A percentile compares a stretch with the other conserved stretches of the same genome.
These are phyloP conservation scores for Caenorhabditis sp. DNA, from an alignment of 2,888 invertebrate species.

Conservation along the genomic window DNA sequence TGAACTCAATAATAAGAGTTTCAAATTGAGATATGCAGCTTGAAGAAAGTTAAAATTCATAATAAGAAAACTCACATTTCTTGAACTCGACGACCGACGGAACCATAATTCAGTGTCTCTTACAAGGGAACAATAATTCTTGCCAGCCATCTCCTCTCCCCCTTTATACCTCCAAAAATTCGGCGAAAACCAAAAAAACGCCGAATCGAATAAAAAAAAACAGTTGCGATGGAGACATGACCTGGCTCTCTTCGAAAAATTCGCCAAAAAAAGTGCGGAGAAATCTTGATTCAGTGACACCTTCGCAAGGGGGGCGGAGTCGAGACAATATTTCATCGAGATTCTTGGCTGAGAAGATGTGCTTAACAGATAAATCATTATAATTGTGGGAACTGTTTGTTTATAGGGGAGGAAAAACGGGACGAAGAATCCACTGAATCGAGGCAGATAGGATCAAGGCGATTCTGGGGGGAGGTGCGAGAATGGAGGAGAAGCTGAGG, in stretches of 20 bases:
- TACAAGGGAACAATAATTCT: not conserved
- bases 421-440: not conserved
- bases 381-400: no score
- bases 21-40: not conserved
- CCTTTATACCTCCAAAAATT: not conserved
- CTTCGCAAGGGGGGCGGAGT: not conserved
- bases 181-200: conserved; percentile 6
- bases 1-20: no score
- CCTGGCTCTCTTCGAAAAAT: not conserved
- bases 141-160: not conserved
- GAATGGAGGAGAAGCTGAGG: not conserved
- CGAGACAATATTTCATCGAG: no score
- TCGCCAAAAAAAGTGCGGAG: not conserved
- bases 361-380: not conserved
- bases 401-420: not conserved
- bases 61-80: conserved; percentile 8
- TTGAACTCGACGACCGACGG: not conserved
- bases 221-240: conserved; percentile 4
- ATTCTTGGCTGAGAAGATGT: no score
- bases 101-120: not conserved
- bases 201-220: not conserved
- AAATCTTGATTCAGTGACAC: not conserved
- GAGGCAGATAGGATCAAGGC: not conserved
- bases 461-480: no score
- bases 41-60: not conserved